Evolutionary conservation across 2,888 invertebrate species (phyloP), one percentile per base, ranked within the genome.

Genomic region (Alviniconcha strummeri): DNA sequence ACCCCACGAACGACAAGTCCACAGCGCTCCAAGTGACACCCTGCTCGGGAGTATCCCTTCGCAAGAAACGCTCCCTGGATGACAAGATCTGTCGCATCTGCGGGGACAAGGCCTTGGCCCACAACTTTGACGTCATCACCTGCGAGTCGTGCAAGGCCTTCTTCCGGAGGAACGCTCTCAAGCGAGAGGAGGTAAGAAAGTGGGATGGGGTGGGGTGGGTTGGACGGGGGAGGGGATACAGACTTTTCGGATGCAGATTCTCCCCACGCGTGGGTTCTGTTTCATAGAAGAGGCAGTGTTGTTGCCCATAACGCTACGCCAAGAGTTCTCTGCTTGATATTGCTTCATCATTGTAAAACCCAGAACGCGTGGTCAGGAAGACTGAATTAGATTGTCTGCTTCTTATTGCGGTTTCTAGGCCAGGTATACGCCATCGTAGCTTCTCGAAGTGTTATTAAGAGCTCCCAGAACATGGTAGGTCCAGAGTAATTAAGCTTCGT

Each of bases 91-190:
- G 90, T 81, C 84, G 86, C 8, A 89, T 91, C 11, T 98, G 98
- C 93, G 98, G 98, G 0, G 98, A 98, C 94, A 96, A 96, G 93
- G 98, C 90, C 0, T 98, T 17, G 94, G 98, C 98, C 1, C 98
- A 97, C 94, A 98, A 98, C 94, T 98, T 98, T 92, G 98, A 97
- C 94, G 98, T 98, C 3, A 96, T 98, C 84, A 97, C 98, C 5
- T 98, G 97, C 92, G 98, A 99, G 94, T 98, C 98, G 88, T 99
- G 98, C 92, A 99, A 99, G 92, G 98, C 98, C 0, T 99, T 99
- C 93, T 99, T 99, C 93, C 95, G 98, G 85, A 95, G 98, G 86
- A 99, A 99, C 94, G 98, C 98, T 2, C 94, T 98, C 56, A 96
- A 97, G 87, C 96, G 96, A 87, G 98, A 98, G 94, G 96, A 95